Conservation (phyloP, 2,113 vertebrate species). For the Limanda limanda region DNA sequence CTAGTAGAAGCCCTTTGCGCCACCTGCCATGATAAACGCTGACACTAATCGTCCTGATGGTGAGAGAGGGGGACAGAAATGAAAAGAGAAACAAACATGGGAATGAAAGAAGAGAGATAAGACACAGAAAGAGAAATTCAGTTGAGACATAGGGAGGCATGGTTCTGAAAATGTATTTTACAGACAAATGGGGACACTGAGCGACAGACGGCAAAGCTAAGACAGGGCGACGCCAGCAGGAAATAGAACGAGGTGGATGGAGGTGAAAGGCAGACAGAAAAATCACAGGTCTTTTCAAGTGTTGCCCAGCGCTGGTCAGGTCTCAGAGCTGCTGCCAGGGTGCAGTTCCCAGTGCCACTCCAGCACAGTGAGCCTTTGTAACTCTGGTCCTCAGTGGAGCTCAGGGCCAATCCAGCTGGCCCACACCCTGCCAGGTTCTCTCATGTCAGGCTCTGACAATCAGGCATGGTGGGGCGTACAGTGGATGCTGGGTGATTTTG, state of each 20-base stretch:
- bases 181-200: background rate
- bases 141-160: no score
- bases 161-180: background rate
- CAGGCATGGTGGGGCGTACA: constrained; percentile 25
- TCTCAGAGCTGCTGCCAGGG: constrained; percentile 62
- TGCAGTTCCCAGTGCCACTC: constrained; percentile 56
- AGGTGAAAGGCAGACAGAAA: constrained; percentile 60
- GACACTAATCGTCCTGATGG: constrained; percentile 7
- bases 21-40: constrained; percentile 11
- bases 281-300: constrained; percentile 64
- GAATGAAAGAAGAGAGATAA: background rate
- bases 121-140: background rate
- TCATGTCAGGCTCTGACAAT: constrained; percentile 55
- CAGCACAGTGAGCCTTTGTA: constrained; percentile 74
- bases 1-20: background rate
- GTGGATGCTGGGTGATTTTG: constrained; percentile 32
- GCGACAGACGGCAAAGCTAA: constrained; percentile 11
- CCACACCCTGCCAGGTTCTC: constrained; percentile 51
- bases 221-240: constrained; percentile 31
- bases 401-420: constrained; percentile 63
- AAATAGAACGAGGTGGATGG: constrained; percentile 47
- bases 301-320: constrained; percentile 56
- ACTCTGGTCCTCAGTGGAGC: constrained; percentile 62
- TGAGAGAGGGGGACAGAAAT: background rate
- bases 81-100: background rate